phyloP scores from a whole-genome alignment of 2,113 vertebrate genomes.

The Saimiri boliviensis region DNA sequence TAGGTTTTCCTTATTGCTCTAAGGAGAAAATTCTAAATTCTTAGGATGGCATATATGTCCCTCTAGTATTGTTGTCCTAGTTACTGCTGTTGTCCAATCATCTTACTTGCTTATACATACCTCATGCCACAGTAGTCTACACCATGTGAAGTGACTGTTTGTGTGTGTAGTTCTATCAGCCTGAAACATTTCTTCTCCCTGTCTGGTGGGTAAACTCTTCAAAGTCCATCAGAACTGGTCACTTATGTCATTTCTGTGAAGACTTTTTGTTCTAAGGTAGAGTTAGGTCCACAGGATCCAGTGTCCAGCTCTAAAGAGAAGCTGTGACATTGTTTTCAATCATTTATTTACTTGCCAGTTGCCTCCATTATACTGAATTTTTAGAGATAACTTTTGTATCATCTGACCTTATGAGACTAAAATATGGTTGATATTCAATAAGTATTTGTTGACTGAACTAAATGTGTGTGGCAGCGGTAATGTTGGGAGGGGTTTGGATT shows the following conservation, averaged over 20 bases:
- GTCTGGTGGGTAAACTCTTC: not conserved
- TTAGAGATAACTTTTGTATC: not conserved
- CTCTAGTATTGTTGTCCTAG: not conserved
- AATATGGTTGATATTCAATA: not conserved
- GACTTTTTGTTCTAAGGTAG: not conserved
- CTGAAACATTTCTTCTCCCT: not conserved
- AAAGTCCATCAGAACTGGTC: not conserved
- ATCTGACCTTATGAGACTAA: not conserved
- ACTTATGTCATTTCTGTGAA: not conserved
- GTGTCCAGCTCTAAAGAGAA: not conserved
- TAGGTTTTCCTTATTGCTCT: not conserved
- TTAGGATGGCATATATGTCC: not conserved
- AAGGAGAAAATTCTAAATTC: not conserved
- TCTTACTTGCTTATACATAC: not conserved
- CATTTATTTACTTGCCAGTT: not conserved
- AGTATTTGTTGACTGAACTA: not conserved
- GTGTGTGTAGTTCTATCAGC: not conserved
- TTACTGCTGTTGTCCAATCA: not conserved
- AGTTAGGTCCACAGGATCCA: not conserved
- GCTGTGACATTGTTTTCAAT: not conserved
- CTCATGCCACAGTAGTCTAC: not conserved
- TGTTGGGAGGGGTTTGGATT: not conserved
- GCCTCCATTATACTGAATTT: not conserved
- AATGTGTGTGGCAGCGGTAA: not conserved
- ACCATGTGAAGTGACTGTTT: not conserved